Evolutionary conservation across 2,797 vertebrate species (phyloP).

Genomic region (Pangasius sanitwongsei): DNA sequence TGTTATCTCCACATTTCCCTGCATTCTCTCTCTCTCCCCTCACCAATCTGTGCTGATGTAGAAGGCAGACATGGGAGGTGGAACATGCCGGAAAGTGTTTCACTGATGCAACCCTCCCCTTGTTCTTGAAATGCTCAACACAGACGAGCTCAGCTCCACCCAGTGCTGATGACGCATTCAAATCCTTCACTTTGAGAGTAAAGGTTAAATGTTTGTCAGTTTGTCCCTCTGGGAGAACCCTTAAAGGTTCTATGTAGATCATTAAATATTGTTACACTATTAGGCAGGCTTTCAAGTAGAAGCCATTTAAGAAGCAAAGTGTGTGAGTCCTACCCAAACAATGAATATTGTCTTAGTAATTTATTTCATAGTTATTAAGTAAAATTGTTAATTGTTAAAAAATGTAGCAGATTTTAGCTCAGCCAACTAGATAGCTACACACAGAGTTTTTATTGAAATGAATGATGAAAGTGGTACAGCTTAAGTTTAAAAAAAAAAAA

Average conservation of each 20-base stretch:
- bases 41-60: neutral
- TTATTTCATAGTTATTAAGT: neutral
- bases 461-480: neutral
- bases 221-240: neutral
- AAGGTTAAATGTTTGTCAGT: neutral
- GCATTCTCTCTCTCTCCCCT: neutral
- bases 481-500: neutral
- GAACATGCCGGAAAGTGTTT: slow-evolving; percentile 61
- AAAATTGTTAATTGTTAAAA: neutral
- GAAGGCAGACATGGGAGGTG: slow-evolving; percentile 58
- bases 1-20: neutral
- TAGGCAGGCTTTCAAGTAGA: neutral
- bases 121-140: slow-evolving; percentile 49
- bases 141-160: slow-evolving; percentile 27
- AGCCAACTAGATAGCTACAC: neutral
- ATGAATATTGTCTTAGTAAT: neutral
- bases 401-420: neutral
- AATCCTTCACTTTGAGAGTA: neutral
- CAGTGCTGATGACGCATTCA: slow-evolving; percentile 1
- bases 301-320: neutral
- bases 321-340: neutral
- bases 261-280: neutral
- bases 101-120: slow-evolving; percentile 51
- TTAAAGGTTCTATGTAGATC: neutral
- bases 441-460: neutral